These are phyloP conservation scores for Mirza zaza DNA, from an alignment of 2,113 vertebrate species.

Conservation along the genomic window DNA sequence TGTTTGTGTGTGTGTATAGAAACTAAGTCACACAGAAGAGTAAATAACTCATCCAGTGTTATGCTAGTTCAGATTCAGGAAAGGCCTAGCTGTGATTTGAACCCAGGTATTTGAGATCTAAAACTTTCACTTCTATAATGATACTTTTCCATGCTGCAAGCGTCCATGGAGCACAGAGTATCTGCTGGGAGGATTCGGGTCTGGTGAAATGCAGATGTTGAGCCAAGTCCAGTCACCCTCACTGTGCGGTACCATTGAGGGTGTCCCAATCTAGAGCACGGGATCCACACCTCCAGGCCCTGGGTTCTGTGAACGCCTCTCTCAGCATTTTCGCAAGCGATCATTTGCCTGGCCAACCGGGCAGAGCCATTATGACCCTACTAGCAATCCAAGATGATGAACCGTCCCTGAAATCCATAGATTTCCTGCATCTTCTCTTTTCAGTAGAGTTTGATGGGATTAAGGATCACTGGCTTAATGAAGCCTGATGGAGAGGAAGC, in stretches of 20 bases:
- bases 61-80: neutral
- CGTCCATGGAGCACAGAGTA: neutral
- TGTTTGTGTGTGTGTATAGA: neutral
- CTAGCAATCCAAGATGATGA: neutral
- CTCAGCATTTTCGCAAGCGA: neutral
- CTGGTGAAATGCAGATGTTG: neutral
- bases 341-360: neutral
- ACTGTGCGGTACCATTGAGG: neutral
- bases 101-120: neutral
- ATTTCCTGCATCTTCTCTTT: neutral
- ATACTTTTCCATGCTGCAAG: neutral
- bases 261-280: neutral
- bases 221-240: neutral
- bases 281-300: neutral
- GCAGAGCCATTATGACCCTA: neutral
- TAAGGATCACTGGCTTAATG: neutral
- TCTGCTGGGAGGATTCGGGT: rapidly evolving
- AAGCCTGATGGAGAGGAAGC: conserved; percentile 12
- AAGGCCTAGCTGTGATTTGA: neutral
- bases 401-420: neutral
- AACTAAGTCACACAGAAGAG: neutral
- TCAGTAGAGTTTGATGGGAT: neutral
- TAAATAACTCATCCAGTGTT: neutral
- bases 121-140: neutral
- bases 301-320: neutral